Evolutionary conservation across 2,888 invertebrate genomes (phyloP).

Genomic region (Mythimna vitellina): DNA sequence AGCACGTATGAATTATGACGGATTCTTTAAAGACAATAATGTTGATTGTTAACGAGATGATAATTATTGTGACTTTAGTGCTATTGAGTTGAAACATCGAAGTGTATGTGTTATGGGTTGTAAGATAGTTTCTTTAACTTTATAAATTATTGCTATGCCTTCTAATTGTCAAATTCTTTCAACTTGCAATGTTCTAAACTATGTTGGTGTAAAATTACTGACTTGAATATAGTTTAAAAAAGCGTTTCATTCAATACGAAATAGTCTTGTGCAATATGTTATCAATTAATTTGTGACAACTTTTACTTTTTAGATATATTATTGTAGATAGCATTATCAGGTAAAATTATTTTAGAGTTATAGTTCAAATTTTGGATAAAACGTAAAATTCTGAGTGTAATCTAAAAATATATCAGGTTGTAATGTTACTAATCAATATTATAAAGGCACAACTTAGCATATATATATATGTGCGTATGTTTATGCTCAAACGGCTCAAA

Average conservation of each 20-base stretch:
- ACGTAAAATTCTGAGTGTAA: too few relatives aligned
- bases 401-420: too few relatives aligned
- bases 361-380: too few relatives aligned
- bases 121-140: constrained; percentile 2
- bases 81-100: neutral
- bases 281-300: neutral
- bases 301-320: too few relatives aligned
- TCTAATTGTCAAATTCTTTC: neutral
- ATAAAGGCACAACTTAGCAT: too few relatives aligned
- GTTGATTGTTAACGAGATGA: constrained; percentile 16
- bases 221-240: too few relatives aligned
- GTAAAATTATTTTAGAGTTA: too few relatives aligned
- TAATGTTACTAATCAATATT: too few relatives aligned
- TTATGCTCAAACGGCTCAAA: too few relatives aligned
- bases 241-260: neutral
- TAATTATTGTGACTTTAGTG: constrained; percentile 40
- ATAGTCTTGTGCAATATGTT: neutral
- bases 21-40: constrained; percentile 20
- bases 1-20: constrained; percentile 5
- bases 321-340: too few relatives aligned
- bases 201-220: neutral
- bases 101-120: constrained; percentile 11
- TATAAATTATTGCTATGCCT: neutral
- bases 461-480: too few relatives aligned
- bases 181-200: too few relatives aligned